Percentiles rank a stretch among this genome's conserved stretches.
phyloP scores from a whole-genome alignment of 2,888 invertebrate species.

The Eurois occulta region DNA sequence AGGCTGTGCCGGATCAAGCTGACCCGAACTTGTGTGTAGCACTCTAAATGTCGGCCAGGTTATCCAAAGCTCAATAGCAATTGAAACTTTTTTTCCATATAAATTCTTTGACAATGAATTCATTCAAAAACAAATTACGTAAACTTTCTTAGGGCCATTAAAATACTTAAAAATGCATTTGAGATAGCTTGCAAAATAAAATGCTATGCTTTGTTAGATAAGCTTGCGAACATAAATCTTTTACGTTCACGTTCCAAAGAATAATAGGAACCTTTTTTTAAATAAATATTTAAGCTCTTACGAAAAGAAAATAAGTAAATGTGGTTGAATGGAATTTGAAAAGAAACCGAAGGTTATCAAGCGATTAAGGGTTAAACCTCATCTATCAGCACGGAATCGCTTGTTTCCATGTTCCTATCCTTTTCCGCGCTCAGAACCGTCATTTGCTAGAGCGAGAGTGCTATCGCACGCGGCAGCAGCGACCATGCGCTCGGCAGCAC shows the following conservation, averaged over 20 bases:
- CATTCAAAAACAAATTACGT: conserved; percentile 28
- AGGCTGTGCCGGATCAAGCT: neutral
- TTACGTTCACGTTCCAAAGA: conserved; percentile 47
- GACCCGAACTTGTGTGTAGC: neutral
- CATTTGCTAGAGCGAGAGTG: neutral
- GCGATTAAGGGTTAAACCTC: neutral
- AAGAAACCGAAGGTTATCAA: conserved; percentile 19
- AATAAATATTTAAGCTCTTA: conserved; percentile 45
- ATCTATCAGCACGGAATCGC: neutral
- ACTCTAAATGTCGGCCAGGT: neutral
- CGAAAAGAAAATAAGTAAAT: conserved; percentile 36
- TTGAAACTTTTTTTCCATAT: neutral
- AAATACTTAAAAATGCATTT: conserved; percentile 60
- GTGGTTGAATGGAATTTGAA: conserved; percentile 40
- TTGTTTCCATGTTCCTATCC: neutral
- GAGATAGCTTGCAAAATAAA: conserved; percentile 58
- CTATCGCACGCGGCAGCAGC: neutral
- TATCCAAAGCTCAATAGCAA: neutral
- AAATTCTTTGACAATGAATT: conserved; percentile 15
- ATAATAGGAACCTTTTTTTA: conserved; percentile 45
- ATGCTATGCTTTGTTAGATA: conserved; percentile 62
- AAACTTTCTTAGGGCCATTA: conserved; percentile 18
- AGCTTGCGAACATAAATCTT: conserved; percentile 62
- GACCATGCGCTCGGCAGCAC: neutral
- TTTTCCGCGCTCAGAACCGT: neutral